Evolutionary conservation across 1,140 invertebrate genomes (phyloP).

Genomic region (Drosophila ficusphila): DNA sequence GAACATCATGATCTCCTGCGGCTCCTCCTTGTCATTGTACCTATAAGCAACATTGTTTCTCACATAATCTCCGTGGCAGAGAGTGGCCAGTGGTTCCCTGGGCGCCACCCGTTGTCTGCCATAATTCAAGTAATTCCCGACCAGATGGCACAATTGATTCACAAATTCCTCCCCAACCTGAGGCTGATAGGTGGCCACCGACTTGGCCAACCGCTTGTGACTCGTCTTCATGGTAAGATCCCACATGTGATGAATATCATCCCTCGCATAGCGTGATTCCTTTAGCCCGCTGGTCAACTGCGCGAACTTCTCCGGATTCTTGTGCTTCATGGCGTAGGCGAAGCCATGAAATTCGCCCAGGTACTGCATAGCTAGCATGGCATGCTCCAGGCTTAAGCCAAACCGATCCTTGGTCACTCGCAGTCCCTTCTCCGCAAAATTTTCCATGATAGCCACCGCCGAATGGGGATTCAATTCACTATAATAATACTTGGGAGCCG

Average conservation of each 20-base stretch:
- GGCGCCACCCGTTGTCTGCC: conserved; percentile 56
- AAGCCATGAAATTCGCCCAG: conserved; percentile 75
- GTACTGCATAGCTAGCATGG: conserved; percentile 57
- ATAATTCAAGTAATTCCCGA: conserved; percentile 32
- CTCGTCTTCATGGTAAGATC: conserved; percentile 7
- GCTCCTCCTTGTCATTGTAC: conserved; percentile 46
- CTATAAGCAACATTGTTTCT: conserved; percentile 81
- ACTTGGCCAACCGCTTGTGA: conserved; percentile 19
- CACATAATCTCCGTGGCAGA: conserved; percentile 80
- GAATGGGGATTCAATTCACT: conserved; percentile 47
- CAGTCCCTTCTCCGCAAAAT: conserved; percentile 67
- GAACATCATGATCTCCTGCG: conserved; percentile 78
- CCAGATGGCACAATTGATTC: conserved; percentile 26
- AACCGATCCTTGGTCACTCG: conserved; percentile 53
- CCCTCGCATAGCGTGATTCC: conserved; percentile 57
- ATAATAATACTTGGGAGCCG: conserved; percentile 66
- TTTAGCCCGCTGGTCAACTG: conserved; percentile 34
- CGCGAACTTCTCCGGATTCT: conserved; percentile 43
- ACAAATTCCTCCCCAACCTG: conserved; percentile 63
- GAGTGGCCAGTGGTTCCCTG: conserved; percentile 63
- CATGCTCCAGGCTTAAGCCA: conserved; percentile 52
- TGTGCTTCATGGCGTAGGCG: conserved; percentile 65
- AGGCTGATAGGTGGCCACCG: conserved; percentile 40
- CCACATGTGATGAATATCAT: conserved; percentile 26
- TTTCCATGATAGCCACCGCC: conserved; percentile 55